Conservation (phyloP, 2,113 vertebrate species). For the Garra rufa region DNA sequence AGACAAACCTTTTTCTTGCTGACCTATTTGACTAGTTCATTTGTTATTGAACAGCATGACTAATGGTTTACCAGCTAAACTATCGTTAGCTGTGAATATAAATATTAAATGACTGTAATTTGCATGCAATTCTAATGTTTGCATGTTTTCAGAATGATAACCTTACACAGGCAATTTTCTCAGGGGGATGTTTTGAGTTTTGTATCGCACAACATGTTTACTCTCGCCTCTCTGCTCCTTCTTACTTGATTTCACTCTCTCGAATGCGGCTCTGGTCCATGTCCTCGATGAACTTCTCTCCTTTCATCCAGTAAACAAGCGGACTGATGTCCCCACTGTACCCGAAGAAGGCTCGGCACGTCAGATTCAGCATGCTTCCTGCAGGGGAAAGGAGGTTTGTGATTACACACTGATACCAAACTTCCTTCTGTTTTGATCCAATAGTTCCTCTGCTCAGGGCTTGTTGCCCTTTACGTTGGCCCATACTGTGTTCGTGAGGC, state of each 20-base stretch:
- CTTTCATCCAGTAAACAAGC: constrained; percentile 99
- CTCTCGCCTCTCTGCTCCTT: not conserved
- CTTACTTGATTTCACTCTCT: constrained; percentile 98
- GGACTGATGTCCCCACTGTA: constrained; percentile 97
- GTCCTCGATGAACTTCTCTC: constrained; percentile 99
- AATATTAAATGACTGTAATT: not conserved
- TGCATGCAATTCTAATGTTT: not conserved
- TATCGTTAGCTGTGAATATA: not conserved
- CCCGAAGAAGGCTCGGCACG: constrained; percentile 96
- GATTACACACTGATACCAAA: constrained; percentile 35
- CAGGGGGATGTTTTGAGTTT: not conserved
- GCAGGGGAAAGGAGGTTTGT: constrained; percentile 58
- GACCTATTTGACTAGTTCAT: too few relatives aligned
- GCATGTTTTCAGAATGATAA: not conserved
- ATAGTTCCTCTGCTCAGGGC: not conserved
- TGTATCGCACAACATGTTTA: not conserved
- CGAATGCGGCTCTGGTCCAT: constrained; percentile 94
- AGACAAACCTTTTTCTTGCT: too few relatives aligned
- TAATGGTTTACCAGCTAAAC: not conserved
- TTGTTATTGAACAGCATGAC: not conserved
- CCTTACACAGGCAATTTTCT: not conserved
- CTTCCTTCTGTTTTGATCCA: not conserved
- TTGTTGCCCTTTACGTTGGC: not conserved
- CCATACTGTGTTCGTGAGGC: not conserved
- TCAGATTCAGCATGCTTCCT: constrained; percentile 92